A percentile compares a stretch with the other conserved stretches of the same genome.
Evolutionary conservation across 2,113 vertebrate species (phyloP).

Genomic region (Hymenochirus boettgeri): DNA sequence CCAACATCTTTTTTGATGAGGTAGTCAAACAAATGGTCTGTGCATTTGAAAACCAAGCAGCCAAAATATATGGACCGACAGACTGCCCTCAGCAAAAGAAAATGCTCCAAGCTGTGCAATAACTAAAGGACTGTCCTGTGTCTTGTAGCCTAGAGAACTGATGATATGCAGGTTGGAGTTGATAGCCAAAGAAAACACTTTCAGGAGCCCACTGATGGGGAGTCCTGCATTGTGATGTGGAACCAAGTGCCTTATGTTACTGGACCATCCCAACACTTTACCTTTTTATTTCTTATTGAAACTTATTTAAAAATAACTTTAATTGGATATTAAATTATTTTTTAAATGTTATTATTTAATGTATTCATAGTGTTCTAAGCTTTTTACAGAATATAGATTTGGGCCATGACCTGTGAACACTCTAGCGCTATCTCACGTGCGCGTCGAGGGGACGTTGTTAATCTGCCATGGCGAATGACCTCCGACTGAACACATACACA

Average conservation of each 20-base stretch:
- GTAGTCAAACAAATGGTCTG: slow-evolving; percentile 71
- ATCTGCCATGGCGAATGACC: too few species aligned
- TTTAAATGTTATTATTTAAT: too few species aligned
- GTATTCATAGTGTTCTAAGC: too few species aligned
- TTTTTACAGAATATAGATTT: too few species aligned
- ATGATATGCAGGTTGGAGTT: too few species aligned
- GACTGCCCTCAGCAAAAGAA: neutral
- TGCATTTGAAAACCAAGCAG: slow-evolving; percentile 64
- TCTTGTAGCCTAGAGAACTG: neutral
- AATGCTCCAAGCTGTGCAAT: slow-evolving; percentile 37
- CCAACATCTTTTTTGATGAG: slow-evolving; percentile 64
- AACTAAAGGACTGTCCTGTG: neutral
- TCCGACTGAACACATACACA: too few species aligned
- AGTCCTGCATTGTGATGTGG: neutral
- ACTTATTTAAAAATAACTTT: slow-evolving; percentile 3
- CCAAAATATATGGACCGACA: slow-evolving; percentile 48
- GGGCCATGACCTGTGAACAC: too few species aligned
- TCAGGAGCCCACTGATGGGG: neutral
- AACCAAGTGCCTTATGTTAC: neutral
- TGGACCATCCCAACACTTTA: slow-evolving; percentile 17
- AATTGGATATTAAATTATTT: neutral
- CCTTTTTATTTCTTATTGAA: neutral
- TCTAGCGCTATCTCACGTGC: too few species aligned
- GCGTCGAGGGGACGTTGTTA: too few species aligned
- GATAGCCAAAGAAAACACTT: too few species aligned